phyloP scores from a whole-genome alignment of 2,888 invertebrate genomes.

The Lysandra bellargus region DNA sequence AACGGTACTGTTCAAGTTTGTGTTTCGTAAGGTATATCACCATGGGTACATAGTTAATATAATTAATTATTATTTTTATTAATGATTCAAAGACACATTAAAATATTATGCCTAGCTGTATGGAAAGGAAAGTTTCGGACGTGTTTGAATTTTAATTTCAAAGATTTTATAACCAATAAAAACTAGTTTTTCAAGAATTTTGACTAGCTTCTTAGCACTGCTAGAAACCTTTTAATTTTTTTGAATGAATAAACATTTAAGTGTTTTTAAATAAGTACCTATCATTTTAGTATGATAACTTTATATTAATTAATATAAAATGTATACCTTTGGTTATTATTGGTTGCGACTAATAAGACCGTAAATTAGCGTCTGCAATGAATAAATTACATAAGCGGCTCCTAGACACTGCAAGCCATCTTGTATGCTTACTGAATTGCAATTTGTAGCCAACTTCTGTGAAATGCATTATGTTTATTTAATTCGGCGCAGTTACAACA shows the following conservation, averaged over 20 bases:
- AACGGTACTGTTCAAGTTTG: neutral
- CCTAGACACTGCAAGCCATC: conserved; percentile 42
- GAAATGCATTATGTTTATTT: neutral
- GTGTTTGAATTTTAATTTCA: neutral
- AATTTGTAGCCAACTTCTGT: neutral
- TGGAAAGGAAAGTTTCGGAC: neutral
- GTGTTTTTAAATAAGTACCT: too few relatives aligned
- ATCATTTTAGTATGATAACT: too few relatives aligned
- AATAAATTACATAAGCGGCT: conserved; percentile 62
- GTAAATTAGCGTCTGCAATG: conserved; percentile 44
- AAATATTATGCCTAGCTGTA: neutral
- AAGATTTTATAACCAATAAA: neutral
- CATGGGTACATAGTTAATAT: too few relatives aligned
- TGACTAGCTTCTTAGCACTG: neutral
- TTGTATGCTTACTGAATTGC: neutral
- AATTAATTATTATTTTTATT: too few relatives aligned
- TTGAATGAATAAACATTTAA: neutral
- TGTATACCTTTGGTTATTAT: neutral
- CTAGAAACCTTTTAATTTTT: neutral
- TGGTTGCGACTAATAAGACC: conserved; percentile 19
- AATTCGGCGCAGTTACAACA: too few relatives aligned
- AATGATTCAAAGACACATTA: neutral
- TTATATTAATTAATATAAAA: too few relatives aligned
- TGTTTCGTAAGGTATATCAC: neutral
- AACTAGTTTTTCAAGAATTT: conserved; percentile 1